These are phyloP conservation scores for Paramacrobiotus metropolitanus DNA, from an alignment of 1,140 invertebrate species.

Conservation along the genomic window DNA sequence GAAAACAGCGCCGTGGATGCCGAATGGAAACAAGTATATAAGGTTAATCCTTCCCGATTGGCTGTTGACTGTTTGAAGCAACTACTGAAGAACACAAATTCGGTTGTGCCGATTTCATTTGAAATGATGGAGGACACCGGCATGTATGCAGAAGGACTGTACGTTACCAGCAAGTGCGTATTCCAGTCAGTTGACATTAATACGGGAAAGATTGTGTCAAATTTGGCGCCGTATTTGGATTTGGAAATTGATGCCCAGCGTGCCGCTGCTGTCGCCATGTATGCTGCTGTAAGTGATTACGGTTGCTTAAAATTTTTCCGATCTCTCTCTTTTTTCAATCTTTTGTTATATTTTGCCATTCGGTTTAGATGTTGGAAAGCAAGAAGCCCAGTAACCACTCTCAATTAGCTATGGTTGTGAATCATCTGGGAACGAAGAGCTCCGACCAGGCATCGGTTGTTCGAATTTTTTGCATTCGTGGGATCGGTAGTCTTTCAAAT, in stretches of 20 bases:
- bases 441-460: background rate
- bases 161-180: background rate
- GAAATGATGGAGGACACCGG: background rate
- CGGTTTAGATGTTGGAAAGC: background rate
- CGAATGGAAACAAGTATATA: background rate
- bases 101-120: background rate
- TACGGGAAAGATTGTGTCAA: background rate
- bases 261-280: background rate
- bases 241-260: background rate
- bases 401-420: background rate
- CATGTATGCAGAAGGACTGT: background rate
- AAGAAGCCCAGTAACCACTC: background rate
- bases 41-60: background rate
- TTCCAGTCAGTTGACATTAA: background rate
- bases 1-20: background rate
- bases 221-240: background rate
- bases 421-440: background rate
- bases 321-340: no score
- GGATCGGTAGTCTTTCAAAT: background rate
- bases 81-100: slow-evolving; percentile 1
- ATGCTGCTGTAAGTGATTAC: background rate
- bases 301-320: background rate
- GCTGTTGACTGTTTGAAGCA: background rate
- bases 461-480: background rate
- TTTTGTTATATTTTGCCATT: background rate